Evolutionary conservation across 2,888 invertebrate species (phyloP).

Genomic region (Eutolmus rufibarbis): DNA sequence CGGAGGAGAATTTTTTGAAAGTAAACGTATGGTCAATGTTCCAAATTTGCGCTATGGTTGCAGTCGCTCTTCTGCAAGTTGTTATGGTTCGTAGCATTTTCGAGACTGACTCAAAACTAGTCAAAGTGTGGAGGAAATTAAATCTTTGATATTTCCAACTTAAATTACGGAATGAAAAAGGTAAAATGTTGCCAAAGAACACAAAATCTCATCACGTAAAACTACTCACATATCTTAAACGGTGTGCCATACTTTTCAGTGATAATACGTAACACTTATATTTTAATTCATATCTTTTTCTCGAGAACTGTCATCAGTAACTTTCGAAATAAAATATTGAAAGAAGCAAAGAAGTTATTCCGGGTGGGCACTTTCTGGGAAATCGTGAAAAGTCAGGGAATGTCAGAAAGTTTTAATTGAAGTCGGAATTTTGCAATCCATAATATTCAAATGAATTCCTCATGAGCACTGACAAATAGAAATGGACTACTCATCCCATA

Average conservation of each 20-base stretch:
- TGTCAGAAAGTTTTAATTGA: too few relatives aligned
- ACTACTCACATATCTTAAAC: not conserved
- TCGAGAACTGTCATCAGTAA: not conserved
- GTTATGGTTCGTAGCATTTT: conserved; percentile 82
- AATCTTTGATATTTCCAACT: conserved; percentile 52
- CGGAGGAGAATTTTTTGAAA: conserved; percentile 80
- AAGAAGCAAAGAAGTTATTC: not conserved
- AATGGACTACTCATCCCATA: too few relatives aligned
- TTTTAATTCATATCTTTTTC: not conserved
- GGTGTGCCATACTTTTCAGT: not conserved
- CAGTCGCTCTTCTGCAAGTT: conserved; percentile 78
- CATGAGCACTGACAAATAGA: too few relatives aligned
- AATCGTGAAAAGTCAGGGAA: too few relatives aligned
- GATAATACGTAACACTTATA: not conserved
- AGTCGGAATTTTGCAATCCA: too few relatives aligned
- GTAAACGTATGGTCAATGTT: conserved; percentile 82
- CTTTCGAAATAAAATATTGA: not conserved
- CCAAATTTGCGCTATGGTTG: conserved; percentile 76
- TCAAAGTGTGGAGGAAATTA: conserved; percentile 58
- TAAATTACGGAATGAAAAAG: not conserved
- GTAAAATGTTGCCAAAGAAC: conserved; percentile 14
- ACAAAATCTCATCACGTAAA: not conserved
- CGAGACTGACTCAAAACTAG: conserved; percentile 65
- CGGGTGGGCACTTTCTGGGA: too few relatives aligned
- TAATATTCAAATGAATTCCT: too few relatives aligned